Base-by-base conservation (phyloP, 2,797 vertebrate species). In the Melanotaenia parkinsoni region DNA sequence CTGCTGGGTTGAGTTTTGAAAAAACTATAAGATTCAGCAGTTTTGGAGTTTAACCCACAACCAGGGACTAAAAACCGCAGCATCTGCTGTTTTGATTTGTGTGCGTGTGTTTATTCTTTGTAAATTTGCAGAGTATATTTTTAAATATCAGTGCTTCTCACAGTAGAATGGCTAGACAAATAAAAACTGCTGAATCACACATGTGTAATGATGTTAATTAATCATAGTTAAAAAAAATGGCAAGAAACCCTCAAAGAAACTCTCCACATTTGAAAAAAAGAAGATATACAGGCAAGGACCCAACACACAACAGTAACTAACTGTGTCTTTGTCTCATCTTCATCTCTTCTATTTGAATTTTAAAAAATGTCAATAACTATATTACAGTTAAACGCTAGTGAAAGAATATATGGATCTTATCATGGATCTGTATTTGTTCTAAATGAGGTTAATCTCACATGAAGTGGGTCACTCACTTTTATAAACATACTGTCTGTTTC, bases 21-120 rank as follows among this genome's bases (percentile, higher is more conserved):
- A 69, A 33, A 22, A 51, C 43, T 20, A 43, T 43, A 60, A 56
- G 47, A 66, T 43, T 6, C 30, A 70, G 56, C 59, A 26, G 54
- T 75, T 76, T 37, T 28, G 2, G 2, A 73, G 61, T 33, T 58
- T 38, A 20, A 53, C 5, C 28, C 47, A 51, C 20, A 47, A 22
- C 26, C 43, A 1, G 10, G 13, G 43, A 62, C n/a, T 53, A 26
- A 63, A 65, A 37, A 58, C 35, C 20, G 0, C 24, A 62, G 1
- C 38, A 20, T 74, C 20, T 13, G 51, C 22, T 54, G 16, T 11
- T 62, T 67, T 70, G 38, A n/a, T 53, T 63, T 35, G 45, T 47
- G 45, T 54, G 32, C 51, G 26, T 20, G 28, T 18, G 2, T 13
- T 11, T 33, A 16, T 33, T 8, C 5, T 28, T 12, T 40, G 33